These are phyloP conservation scores for Cichlasoma orientale DNA, from an alignment of 2,797 vertebrate species.

Conservation along the genomic window DNA sequence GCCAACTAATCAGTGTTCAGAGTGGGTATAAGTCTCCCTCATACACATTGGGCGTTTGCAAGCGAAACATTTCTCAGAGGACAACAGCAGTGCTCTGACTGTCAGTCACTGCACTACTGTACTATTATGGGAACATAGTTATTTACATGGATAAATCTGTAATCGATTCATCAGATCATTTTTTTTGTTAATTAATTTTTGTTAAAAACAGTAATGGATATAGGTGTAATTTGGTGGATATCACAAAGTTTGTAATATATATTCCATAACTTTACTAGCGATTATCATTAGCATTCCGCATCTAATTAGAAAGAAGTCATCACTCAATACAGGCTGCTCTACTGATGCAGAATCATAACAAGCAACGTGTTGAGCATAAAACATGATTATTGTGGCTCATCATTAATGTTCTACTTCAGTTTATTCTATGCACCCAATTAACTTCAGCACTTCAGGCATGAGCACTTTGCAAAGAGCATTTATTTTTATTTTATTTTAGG, in stretches of 20 bases:
- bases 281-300: constrained; percentile 64
- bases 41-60: constrained; percentile 45
- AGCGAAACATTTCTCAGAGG: constrained; percentile 67
- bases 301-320: constrained; percentile 71
- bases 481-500: constrained; percentile 12
- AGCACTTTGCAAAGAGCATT: constrained; percentile 48
- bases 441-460: constrained; percentile 60
- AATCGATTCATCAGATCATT: constrained; percentile 31
- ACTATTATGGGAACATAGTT: constrained; percentile 28
- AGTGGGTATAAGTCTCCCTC: constrained; percentile 57
- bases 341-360: constrained; percentile 65
- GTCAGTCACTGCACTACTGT: constrained; percentile 57
- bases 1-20: constrained; percentile 75
- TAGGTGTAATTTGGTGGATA: neutral
- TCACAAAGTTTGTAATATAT: constrained; percentile 36
- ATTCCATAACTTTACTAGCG: constrained; percentile 44
- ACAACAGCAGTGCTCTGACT: constrained; percentile 38
- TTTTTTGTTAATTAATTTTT: constrained; percentile 42
- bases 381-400: constrained; percentile 59
- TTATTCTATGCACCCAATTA: constrained; percentile 70
- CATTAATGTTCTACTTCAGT: constrained; percentile 54
- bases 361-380: constrained; percentile 60
- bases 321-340: constrained; percentile 55
- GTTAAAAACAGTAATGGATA: constrained; percentile 18
- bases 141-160: constrained; percentile 23